A percentile compares a stretch with the other conserved stretches of the same genome.
Conservation (phyloP, 2,797 vertebrate genomes). For the Alca torda region DNA sequence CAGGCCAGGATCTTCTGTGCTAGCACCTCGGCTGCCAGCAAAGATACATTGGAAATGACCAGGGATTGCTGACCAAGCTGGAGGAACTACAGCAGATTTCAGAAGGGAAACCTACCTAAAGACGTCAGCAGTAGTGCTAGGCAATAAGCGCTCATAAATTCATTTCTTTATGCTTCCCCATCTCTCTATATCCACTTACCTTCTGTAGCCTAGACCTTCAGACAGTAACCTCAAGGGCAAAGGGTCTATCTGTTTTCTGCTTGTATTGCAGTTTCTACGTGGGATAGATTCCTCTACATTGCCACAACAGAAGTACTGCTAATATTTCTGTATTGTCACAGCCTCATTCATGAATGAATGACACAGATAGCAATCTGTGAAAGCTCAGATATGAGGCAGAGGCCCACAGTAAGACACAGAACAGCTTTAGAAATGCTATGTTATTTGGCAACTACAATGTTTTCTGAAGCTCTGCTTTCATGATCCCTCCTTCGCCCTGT, state of each 20-base stretch:
- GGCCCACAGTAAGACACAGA: background rate
- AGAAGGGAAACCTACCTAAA: background rate
- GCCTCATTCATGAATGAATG: background rate
- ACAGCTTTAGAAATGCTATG: background rate
- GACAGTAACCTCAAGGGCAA: background rate
- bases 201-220: background rate
- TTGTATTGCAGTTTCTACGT: background rate
- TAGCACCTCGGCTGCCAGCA: fast-evolving
- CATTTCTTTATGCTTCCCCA: background rate
- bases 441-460: background rate
- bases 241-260: background rate
- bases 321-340: background rate
- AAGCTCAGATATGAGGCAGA: background rate
- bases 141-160: background rate
- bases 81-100: background rate
- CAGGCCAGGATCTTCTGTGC: background rate
- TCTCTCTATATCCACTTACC: background rate
- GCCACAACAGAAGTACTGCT: background rate
- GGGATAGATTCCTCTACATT: background rate
- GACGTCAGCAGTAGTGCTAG: background rate
- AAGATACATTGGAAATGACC: background rate
- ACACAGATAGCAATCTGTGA: background rate
- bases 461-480: conserved; percentile 22
- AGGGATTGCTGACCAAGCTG: background rate
- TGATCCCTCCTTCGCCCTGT: background rate